phyloP scores from a whole-genome alignment of 2,797 vertebrate species.

The Anas georgica region DNA sequence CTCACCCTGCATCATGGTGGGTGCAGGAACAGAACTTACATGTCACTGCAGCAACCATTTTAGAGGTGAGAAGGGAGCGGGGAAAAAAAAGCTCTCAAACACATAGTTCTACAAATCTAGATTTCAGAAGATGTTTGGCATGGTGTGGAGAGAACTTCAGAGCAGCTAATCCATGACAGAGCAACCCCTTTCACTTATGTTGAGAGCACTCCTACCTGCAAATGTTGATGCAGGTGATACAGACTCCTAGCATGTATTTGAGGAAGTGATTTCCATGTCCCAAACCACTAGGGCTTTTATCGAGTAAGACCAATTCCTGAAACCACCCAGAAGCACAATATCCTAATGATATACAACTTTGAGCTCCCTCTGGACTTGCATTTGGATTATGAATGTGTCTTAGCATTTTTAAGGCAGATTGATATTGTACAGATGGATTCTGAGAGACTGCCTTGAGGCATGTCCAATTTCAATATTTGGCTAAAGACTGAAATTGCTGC shows the following conservation, averaged over 20 bases:
- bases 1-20: background rate
- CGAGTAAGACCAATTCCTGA: background rate
- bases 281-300: background rate
- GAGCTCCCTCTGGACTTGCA: background rate
- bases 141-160: background rate
- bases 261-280: background rate
- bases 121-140: background rate
- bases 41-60: background rate
- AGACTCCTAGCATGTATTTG: background rate
- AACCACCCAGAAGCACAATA: background rate
- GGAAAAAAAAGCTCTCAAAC: background rate
- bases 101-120: background rate
- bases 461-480: background rate
- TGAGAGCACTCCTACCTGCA: background rate
- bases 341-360: background rate
- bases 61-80: background rate
- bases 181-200: background rate
- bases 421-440: conserved; percentile 1
- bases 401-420: background rate
- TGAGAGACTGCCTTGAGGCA: background rate
- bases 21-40: background rate
- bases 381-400: background rate
- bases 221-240: no score
- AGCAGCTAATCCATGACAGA: background rate
- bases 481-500: background rate